phyloP scores from a whole-genome alignment of 2,888 invertebrate species.

The Arctia plantaginis region DNA sequence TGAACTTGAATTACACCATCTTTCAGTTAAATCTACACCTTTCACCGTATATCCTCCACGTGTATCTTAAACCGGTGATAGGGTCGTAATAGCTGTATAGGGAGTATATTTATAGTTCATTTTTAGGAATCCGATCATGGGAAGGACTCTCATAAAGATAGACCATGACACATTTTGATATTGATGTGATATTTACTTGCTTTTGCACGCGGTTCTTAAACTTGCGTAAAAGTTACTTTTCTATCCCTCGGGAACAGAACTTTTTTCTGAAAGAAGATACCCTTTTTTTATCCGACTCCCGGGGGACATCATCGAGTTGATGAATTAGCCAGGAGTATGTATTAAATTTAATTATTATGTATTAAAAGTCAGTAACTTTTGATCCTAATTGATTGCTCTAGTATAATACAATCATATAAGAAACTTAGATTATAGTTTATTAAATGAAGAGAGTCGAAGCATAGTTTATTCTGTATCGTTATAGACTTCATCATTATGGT shows the following conservation, averaged over 20 bases:
- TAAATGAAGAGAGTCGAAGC: too few relatives aligned
- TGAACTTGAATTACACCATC: neutral
- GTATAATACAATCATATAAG: too few relatives aligned
- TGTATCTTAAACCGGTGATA: neutral
- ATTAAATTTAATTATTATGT: too few relatives aligned
- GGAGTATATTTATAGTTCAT: conserved; percentile 18
- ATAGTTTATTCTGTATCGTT: too few relatives aligned
- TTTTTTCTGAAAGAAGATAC: neutral
- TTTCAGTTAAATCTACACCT: neutral
- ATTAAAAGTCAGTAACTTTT: too few relatives aligned
- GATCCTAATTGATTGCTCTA: too few relatives aligned
- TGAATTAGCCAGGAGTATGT: neutral
- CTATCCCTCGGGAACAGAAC: neutral
- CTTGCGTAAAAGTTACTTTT: neutral
- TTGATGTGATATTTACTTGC: conserved; percentile 26
- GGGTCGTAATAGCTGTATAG: conserved; percentile 5
- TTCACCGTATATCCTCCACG: neutral
- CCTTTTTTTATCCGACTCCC: neutral
- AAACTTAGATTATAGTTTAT: too few relatives aligned
- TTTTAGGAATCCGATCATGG: conserved; percentile 27
- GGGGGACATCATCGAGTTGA: neutral
- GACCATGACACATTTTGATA: conserved; percentile 23
- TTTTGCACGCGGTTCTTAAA: neutral
- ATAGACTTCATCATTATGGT: too few relatives aligned
- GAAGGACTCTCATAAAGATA: conserved; percentile 33